Evolutionary conservation across 2,888 invertebrate genomes (phyloP), one percentile per base, ranked within the genome.

Genomic region (Ichneumon xanthorius): DNA sequence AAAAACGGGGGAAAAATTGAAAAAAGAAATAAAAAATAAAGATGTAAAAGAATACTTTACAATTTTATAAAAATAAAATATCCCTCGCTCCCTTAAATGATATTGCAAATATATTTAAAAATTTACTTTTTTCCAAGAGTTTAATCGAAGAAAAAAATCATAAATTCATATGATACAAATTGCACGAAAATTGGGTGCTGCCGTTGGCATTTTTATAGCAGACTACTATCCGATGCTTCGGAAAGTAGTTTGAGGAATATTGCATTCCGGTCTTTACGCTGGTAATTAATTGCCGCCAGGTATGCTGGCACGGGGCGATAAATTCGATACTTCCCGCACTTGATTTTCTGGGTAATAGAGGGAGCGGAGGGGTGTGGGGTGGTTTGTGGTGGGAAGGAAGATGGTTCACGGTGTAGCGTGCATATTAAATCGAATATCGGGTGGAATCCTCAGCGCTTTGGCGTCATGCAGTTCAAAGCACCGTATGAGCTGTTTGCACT

Each of bases 371-470:
- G 26, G 40, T 9, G 26, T 7, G 3, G 30, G 19, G 30, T 19
- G 40, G 45, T 1, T 45, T 58, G 58, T 26, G 58, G 58, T 26
- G 33, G 22, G 19, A 33, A 33, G 48, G 26, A 58, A 73, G 50
- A 65, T 76, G 37, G 63, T 14, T 76, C 76, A 16, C 26, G 61
- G 14, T 33, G 63, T 50, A 50, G 33, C 37, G 33, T 33, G 76
- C 33, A 50, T 76, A 65, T 65, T 65, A 33, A 76, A 76, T 76
- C 76, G 76, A 76, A 76, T 76, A 76, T 76, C 75, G 76, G 76
- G 14, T 65, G 14, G 37, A 37, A 58, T 76, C 76, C 50, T 65
- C 48, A 4, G 61, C 30, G 75, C 75, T 76, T 65, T 76, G 76
- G 33, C 76, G 65, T 76, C 65, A 65, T 76, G 65, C 76, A 65